Evolutionary conservation across 2,888 invertebrate genomes (phyloP), one percentile per base, ranked within the genome.

Genomic region (Lasius platythorax): DNA sequence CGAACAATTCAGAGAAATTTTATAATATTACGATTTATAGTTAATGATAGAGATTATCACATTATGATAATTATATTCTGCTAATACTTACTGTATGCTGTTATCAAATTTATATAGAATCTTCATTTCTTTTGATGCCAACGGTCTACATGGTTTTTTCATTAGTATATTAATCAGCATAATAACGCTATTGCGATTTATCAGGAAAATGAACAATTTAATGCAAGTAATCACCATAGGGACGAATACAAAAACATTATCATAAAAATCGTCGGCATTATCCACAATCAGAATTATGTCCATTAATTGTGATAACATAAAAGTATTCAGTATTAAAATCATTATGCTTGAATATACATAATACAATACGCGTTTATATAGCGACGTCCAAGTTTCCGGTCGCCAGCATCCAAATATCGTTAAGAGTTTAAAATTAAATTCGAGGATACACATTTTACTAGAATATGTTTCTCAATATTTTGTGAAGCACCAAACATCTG

Each of bases 61-160:
- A 33, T 43, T 40, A 61, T 28, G 1, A 40, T 43, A 18, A 33
- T 18, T 63, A 28, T 58, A 28, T 4, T 74, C 43, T 73, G 8
- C 0, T 28, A 58, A 73, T 58, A 82, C 89, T 82, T 53, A 88
- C 88, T 70, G 33, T 33, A 66, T 72, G 3, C 30, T 58, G 11
- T 50, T 46, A n/a, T 87, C 84, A 30, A 61, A 87, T 66, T 37
- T 83, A 56, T 9, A 50, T 15, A 63, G 66, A 46, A 89, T 89
- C 2, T 72, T 30, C 0, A 46, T 70, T 64, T 87, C 89, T 9
- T 61, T 61, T 0, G 15, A 3, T 33, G 64, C 66, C 2, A 18
- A 0, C 0, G 89, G 82, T 28, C 6, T 40, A 3, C 72, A 84
- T 3, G 86, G 76, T 11, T 67, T 72, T 8, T 75, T 11, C 2